These are phyloP conservation scores for Resseliella maxima DNA, from an alignment of 2,888 invertebrate species.

Conservation along the genomic window DNA sequence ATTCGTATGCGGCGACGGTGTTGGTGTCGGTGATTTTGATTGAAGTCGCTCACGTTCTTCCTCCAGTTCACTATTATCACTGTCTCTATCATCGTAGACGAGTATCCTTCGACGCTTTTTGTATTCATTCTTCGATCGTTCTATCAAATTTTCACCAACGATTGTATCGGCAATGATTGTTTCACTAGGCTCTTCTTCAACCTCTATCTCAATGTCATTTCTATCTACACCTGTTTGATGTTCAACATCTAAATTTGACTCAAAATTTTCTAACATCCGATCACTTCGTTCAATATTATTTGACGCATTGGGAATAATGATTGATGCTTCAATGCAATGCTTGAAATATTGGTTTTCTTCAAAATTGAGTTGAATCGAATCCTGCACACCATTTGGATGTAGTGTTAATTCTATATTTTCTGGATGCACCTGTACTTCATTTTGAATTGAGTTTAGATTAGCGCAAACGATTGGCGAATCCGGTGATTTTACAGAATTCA, in stretches of 20 bases:
- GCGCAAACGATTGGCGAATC: background rate
- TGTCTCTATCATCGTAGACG: background rate
- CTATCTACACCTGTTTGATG: background rate
- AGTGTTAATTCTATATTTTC: too few species aligned
- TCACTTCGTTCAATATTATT: background rate
- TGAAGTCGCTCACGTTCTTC: background rate
- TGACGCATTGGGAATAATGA: background rate
- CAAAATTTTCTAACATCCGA: background rate
- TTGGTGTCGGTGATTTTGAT: conserved; percentile 19
- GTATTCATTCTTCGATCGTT: background rate
- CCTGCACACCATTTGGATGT: too few species aligned
- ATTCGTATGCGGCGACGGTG: background rate
- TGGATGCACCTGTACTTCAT: background rate
- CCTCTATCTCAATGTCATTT: background rate
- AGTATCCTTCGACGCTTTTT: conserved; percentile 4
- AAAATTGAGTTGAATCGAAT: background rate
- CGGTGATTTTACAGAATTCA: background rate
- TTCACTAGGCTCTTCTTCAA: background rate
- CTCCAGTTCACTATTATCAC: background rate
- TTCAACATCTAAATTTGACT: background rate
- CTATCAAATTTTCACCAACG: background rate
- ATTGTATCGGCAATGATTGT: background rate
- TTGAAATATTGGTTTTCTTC: background rate
- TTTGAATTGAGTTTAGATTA: background rate
- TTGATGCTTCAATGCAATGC: background rate